These are phyloP conservation scores for Dendronephthya gigantea DNA, from an alignment of 64 coral and sea anemone species.

Conservation along the genomic window DNA sequence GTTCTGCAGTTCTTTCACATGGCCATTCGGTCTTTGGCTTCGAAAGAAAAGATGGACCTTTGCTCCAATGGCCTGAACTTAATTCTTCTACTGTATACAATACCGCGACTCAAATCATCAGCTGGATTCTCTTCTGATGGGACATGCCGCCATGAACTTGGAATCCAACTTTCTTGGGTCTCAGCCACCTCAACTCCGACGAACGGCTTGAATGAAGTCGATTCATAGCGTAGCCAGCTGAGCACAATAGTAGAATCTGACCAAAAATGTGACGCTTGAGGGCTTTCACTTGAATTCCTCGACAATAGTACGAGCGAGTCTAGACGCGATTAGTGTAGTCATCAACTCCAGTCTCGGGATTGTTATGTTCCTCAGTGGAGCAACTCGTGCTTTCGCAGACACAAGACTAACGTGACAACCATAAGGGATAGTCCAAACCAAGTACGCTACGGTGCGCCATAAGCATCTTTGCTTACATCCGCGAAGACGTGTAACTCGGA, in stretches of 20 bases:
- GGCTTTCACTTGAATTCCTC: conserved; percentile 23
- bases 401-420: neutral
- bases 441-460: conserved; percentile 33
- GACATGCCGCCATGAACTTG: neutral
- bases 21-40: conserved; percentile 20
- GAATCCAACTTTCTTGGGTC: conserved; percentile 15
- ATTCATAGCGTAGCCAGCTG: conserved; percentile 8
- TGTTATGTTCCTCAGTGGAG: conserved; percentile 19
- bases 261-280: neutral
- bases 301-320: conserved; percentile 1
- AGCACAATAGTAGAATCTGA: conserved; percentile 19
- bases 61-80: conserved; percentile 19
- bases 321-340: conserved; percentile 12
- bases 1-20: neutral
- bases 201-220: conserved; percentile 13
- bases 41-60: conserved; percentile 1
- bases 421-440: conserved; percentile 6
- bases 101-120: conserved; percentile 27
- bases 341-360: conserved; percentile 38
- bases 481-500: conserved; percentile 18
- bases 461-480: conserved; percentile 17
- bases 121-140: conserved; percentile 22
- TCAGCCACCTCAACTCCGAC: conserved; percentile 24
- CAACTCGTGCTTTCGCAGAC: conserved; percentile 21
- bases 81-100: neutral